Evolutionary conservation across 2,888 invertebrate genomes (phyloP), one percentile per base, ranked within the genome.

Genomic region (Hermodice carunculata): DNA sequence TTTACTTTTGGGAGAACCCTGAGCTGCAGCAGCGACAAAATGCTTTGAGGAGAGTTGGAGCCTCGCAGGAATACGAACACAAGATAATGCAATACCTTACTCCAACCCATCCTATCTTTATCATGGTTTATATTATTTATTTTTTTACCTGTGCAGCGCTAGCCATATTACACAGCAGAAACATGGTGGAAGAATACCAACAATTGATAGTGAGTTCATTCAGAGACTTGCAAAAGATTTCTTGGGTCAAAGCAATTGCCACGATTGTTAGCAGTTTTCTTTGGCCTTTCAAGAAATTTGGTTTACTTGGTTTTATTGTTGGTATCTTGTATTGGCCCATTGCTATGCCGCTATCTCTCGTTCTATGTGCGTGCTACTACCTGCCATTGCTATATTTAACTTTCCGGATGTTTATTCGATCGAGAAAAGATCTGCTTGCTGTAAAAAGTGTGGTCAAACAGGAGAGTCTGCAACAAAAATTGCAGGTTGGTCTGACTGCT

Each of bases 231-330:
- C 73, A 75, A 48, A 74, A 73, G 44, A 77, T 83, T 4, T 80
- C 80, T 1, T 75, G 81, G 65, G 76, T 81, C 0, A 79, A 76
- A 28, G 80, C 81, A 1, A 60, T 84, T 14, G 76, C 78, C 29
- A 74, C 82, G 24, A 62, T 81, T 14, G 69, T 82, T 1, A 67
- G 77, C n/a, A 74, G 79, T 48, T 62, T 78, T 8, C 65, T 84
- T 26, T 81, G 76, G 77, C 85, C 85, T 0, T 85, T 83, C 69
- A 76, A 78, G 58, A 77, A 75, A 40, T 81, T 74, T 61, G 84
- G 84, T 1, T 61, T 82, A 0, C 34, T 81, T 1, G 84, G 80
- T 1, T 68, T 81, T 31, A 22, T 81, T 0, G 56, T 81, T 0
- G 78, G 74, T 14, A 77, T 81, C 3, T 28, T 82, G 3, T 81